A percentile compares a stretch with the other conserved stretches of the same genome.
These are phyloP conservation scores for rabbit (Oryctolagus cuniculus) DNA, from an alignment of 2,113 vertebrate genomes.

Conservation along the genomic window DNA sequence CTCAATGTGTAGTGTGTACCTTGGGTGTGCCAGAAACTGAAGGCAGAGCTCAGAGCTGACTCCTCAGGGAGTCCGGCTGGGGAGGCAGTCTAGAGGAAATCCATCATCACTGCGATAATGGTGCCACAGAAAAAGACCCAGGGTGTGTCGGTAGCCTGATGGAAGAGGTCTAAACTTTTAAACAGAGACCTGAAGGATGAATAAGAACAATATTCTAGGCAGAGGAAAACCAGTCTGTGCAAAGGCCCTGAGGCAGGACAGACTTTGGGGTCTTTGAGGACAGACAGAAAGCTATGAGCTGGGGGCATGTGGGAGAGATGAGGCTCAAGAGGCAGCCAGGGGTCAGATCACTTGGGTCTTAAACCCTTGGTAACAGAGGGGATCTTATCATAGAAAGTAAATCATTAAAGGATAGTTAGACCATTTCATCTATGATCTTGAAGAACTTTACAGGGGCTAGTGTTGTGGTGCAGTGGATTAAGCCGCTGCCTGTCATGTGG, in stretches of 20 bases:
- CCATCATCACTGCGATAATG: neutral
- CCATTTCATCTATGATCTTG: neutral
- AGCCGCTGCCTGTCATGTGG: too few species aligned
- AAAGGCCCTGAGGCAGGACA: slow-evolving; percentile 24
- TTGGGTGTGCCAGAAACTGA: neutral
- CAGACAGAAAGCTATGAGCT: neutral
- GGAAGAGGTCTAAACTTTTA: neutral
- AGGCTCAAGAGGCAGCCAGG: neutral
- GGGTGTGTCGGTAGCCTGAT: neutral
- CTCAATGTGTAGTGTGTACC: neutral
- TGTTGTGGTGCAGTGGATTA: too few species aligned
- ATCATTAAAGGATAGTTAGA: neutral
- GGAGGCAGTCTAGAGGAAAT: neutral
- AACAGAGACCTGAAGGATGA: neutral
- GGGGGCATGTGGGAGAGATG: neutral
- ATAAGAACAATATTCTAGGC: neutral
- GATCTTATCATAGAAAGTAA: neutral
- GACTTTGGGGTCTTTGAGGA: neutral
- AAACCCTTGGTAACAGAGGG: neutral
- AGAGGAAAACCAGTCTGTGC: neutral
- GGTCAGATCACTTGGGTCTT: neutral
- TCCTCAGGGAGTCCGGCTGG: neutral
- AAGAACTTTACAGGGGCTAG: neutral
- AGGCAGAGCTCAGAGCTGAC: neutral
- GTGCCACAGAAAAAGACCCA: neutral